Base-by-base conservation (phyloP, 2,113 vertebrate species). In the Meles meles region DNA sequence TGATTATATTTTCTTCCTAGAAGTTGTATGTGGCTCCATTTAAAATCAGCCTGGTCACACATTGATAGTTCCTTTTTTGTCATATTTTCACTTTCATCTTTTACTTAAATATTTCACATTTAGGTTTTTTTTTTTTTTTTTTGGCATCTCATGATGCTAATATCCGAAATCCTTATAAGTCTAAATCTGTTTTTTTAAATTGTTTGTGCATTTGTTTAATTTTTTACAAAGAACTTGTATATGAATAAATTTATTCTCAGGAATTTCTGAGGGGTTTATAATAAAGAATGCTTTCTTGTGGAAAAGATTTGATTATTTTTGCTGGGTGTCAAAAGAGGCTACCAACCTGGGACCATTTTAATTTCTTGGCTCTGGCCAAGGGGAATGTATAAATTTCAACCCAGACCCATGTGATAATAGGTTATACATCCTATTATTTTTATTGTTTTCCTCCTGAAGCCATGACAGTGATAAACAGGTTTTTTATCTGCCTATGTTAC, bases 71-170 rank as follows among this genome's bases (percentile, higher is more conserved):
- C 20, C 17, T 47, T 84, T 42, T 80, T 88, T 44, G 42, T 93
- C 27, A 82, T 23, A 31, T 77, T 94, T 94, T 96, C 55, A 85
- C 85, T 88, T 88, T 15, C 5, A 85, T 42, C 29, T 95, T 83
- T 88, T 93, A 93, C 55, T 63, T 91, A 80, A 89, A 77, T 31
- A 95, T 34, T 86, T 94, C 47, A 83, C 47, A 90, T 27, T 96
- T 90, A 77, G 2, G 29, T 95, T 92, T 44, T 72, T 65, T 37
- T 79, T 59, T 67, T 95, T 92, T 37, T 72, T 67, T 74, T 82
- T 96, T 34, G 92, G 21, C 23, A 79, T 23, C 59, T 65, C 7
- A 34, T 34, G 47, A 87, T 82, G 52, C 13, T 84, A 93, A 79
- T 67, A 93, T 63, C 42, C 84, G n/a, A 81, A 92, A 34, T 71